Percentiles rank a stretch among this genome's conserved stretches.
Evolutionary conservation across 2,888 invertebrate species (phyloP).

Genomic region (Drosophila ezoana): DNA sequence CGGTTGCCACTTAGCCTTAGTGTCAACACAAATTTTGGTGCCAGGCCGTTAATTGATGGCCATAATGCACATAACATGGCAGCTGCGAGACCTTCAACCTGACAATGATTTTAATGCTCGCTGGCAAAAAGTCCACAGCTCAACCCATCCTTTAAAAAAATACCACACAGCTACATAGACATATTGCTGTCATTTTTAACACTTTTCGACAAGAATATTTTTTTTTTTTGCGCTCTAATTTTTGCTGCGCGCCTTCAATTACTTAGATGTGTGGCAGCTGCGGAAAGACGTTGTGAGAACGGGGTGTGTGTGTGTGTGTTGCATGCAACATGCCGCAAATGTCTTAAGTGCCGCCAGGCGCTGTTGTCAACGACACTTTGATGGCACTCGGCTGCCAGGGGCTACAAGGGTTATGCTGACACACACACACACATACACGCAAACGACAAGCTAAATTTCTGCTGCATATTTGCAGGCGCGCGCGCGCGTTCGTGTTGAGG

Average conservation of each 20-base stretch:
- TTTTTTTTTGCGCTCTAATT: slow-evolving; percentile 33
- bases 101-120: slow-evolving; percentile 75
- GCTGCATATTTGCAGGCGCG: slow-evolving; percentile 54
- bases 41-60: slow-evolving; percentile 68
- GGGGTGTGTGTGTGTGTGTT: slow-evolving; percentile 23
- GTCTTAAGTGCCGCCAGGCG: slow-evolving; percentile 70
- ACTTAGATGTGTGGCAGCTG: slow-evolving; percentile 45
- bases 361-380: slow-evolving; percentile 61
- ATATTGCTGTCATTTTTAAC: slow-evolving; percentile 66
- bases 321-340: slow-evolving; percentile 70
- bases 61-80: slow-evolving; percentile 59
- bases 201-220: slow-evolving; percentile 53
- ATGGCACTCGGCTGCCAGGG: slow-evolving; percentile 66
- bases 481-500: slow-evolving; percentile 59
- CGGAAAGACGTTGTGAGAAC: neutral
- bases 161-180: slow-evolving; percentile 43
- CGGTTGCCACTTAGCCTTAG: slow-evolving; percentile 36
- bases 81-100: slow-evolving; percentile 27
- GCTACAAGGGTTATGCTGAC: slow-evolving; percentile 48
- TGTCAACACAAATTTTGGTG: slow-evolving; percentile 68
- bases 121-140: slow-evolving; percentile 43
- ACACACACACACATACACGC: slow-evolving; percentile 13
- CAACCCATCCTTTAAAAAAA: slow-evolving; percentile 26
- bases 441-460: slow-evolving; percentile 16
- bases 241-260: slow-evolving; percentile 52